These are phyloP conservation scores for Halesus radiatus DNA, from an alignment of 1,140 invertebrate species.

Conservation along the genomic window DNA sequence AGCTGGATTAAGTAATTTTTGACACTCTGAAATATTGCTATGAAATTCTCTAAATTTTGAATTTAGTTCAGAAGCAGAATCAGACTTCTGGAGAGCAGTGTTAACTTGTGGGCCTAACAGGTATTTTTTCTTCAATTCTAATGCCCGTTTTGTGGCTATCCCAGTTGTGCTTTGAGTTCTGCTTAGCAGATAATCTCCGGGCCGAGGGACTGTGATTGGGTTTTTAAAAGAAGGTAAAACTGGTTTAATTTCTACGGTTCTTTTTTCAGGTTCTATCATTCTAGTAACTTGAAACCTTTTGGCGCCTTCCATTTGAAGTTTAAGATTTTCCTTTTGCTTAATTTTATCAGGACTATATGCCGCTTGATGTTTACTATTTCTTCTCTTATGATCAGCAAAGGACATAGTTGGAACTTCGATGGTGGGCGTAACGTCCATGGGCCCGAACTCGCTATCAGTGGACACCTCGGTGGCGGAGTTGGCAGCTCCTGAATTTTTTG, in stretches of 20 bases:
- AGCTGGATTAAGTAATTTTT: conserved; percentile 87
- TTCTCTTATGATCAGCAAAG: conserved; percentile 71
- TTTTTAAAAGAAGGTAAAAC: conserved; percentile 44
- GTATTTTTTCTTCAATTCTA: conserved; percentile 89
- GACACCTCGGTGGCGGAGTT: conserved; percentile 92
- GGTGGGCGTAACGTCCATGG: conserved; percentile 70
- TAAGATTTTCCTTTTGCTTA: conserved; percentile 38
- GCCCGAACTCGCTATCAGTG: conserved; percentile 89
- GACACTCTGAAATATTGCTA: conserved; percentile 89
- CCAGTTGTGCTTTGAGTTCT: conserved; percentile 88
- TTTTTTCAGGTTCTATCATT: conserved; percentile 28
- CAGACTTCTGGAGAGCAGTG: conserved; percentile 82
- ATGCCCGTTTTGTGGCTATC: conserved; percentile 86
- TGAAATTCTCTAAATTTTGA: conserved; percentile 86
- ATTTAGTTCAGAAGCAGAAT: conserved; percentile 87
- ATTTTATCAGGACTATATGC: conserved; percentile 37
- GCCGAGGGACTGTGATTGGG: conserved; percentile 69
- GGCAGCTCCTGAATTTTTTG: conserved; percentile 78
- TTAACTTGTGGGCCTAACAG: conserved; percentile 77
- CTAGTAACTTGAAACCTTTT: neutral
- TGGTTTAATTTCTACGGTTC: conserved; percentile 26
- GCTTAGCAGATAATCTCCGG: conserved; percentile 82
- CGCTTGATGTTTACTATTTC: neutral
- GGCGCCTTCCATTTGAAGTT: conserved; percentile 8
- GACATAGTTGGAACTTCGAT: conserved; percentile 77